A percentile compares a stretch with the other conserved stretches of the same genome.
Conservation (phyloP, 2,888 invertebrate genomes). For the Muscina levida region DNA sequence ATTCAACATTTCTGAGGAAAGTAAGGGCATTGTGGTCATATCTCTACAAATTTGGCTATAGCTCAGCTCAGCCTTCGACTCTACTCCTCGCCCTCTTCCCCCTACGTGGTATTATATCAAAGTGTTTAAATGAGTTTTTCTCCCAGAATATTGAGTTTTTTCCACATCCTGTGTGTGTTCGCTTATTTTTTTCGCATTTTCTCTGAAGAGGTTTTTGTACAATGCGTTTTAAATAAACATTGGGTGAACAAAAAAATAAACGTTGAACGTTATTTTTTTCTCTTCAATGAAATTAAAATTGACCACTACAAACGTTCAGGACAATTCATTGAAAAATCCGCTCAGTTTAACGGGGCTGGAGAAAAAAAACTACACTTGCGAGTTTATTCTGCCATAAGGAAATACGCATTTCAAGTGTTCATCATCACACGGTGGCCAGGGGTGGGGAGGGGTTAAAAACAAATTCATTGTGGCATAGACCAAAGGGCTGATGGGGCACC, state of each 20-base stretch:
- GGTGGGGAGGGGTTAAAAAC: not conserved
- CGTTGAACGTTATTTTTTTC: not conserved
- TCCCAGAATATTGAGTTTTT: not conserved
- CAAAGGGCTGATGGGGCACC: not conserved
- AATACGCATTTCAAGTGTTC: slow-evolving; percentile 24
- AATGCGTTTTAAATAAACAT: slow-evolving; percentile 21
- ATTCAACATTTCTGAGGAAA: slow-evolving; percentile 12
- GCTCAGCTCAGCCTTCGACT: not conserved
- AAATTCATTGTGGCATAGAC: not conserved
- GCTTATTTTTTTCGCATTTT: not conserved
- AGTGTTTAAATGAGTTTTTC: slow-evolving; percentile 21
- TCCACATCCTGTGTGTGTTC: not conserved
- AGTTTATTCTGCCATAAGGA: slow-evolving; percentile 21
- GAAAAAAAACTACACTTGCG: not conserved
- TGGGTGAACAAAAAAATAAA: too few relatives aligned
- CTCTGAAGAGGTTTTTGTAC: not conserved
- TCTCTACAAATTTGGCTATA: not conserved
- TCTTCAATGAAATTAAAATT: slow-evolving; percentile 31
- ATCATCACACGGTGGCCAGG: slow-evolving; percentile 16
- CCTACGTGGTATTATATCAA: not conserved
- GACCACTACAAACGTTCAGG: slow-evolving; percentile 16
- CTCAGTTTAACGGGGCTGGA: not conserved
- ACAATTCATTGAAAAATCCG: not conserved
- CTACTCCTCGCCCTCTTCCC: not conserved
- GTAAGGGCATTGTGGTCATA: slow-evolving; percentile 23